These are phyloP conservation scores for Halictus ligatus DNA, from an alignment of 2,888 invertebrate genomes.

Conservation along the genomic window DNA sequence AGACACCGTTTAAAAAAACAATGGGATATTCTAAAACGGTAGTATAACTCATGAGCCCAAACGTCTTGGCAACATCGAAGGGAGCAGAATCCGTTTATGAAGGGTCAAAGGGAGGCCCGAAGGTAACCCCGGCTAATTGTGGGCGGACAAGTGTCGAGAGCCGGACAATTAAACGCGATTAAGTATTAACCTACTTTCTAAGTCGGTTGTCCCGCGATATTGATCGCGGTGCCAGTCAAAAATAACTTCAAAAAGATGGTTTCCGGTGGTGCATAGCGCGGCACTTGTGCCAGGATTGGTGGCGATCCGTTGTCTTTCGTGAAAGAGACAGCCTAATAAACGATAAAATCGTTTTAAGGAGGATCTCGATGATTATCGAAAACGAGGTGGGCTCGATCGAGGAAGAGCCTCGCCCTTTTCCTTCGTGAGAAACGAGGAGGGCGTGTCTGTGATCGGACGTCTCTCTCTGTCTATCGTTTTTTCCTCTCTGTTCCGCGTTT, in stretches of 20 bases:
- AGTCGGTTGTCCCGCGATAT: slow-evolving; percentile 36
- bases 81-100: slow-evolving; percentile 23
- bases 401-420: slow-evolving; percentile 52
- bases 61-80: background rate
- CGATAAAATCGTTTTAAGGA: slow-evolving; percentile 32
- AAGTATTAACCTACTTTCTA: slow-evolving; percentile 80
- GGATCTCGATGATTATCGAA: slow-evolving; percentile 64
- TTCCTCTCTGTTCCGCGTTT: background rate
- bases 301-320: background rate
- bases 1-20: background rate
- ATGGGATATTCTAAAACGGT: background rate
- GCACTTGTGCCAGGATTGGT: background rate
- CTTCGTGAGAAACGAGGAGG: slow-evolving; percentile 48
- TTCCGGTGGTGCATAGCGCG: background rate
- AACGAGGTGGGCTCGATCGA: slow-evolving; percentile 58
- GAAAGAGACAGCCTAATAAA: background rate
- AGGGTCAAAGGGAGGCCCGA: slow-evolving; percentile 41
- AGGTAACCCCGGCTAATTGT: slow-evolving; percentile 74
- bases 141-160: slow-evolving; percentile 78
- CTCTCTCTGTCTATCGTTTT: background rate
- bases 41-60: background rate
- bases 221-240: background rate
- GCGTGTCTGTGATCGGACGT: slow-evolving; percentile 37
- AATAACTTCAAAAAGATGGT: background rate
- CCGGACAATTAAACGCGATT: slow-evolving; percentile 81